Evolutionary conservation across 2,888 invertebrate genomes (phyloP).

Genomic region (Tinea semifulvella): DNA sequence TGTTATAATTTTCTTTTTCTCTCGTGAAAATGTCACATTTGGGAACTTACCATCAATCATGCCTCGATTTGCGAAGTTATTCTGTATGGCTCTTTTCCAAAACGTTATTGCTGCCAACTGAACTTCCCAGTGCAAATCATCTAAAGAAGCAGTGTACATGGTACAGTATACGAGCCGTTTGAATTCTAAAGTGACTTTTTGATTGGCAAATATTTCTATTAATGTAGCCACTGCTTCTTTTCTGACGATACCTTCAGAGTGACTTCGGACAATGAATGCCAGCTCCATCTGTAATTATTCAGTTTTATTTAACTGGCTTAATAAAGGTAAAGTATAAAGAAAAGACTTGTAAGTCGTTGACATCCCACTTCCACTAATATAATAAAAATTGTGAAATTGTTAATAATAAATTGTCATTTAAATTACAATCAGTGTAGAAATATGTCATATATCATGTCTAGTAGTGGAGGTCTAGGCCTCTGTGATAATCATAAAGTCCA

Average conservation of each 20-base stretch:
- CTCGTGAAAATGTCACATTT: slow-evolving; percentile 75
- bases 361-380: too few species aligned
- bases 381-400: too few species aligned
- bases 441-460: neutral
- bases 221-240: slow-evolving; percentile 70
- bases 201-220: slow-evolving; percentile 66
- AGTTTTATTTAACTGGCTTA: too few species aligned
- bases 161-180: slow-evolving; percentile 60
- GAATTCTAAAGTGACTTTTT: slow-evolving; percentile 58
- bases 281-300: slow-evolving; percentile 46
- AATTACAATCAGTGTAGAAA: neutral
- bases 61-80: slow-evolving; percentile 56
- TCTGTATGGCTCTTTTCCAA: slow-evolving; percentile 70
- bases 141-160: slow-evolving; percentile 67
- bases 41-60: slow-evolving; percentile 80
- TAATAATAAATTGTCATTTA: too few species aligned
- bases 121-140: slow-evolving; percentile 80
- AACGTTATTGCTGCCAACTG: slow-evolving; percentile 72
- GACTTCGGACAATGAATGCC: slow-evolving; percentile 62
- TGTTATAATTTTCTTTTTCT: slow-evolving; percentile 74
- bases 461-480: neutral
- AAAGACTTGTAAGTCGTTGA: too few species aligned
- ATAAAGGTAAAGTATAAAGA: too few species aligned
- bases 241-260: slow-evolving; percentile 76
- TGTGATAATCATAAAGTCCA: neutral